These are phyloP conservation scores for Oxystoma pomonae DNA, from an alignment of 2,888 invertebrate species.

Conservation along the genomic window DNA sequence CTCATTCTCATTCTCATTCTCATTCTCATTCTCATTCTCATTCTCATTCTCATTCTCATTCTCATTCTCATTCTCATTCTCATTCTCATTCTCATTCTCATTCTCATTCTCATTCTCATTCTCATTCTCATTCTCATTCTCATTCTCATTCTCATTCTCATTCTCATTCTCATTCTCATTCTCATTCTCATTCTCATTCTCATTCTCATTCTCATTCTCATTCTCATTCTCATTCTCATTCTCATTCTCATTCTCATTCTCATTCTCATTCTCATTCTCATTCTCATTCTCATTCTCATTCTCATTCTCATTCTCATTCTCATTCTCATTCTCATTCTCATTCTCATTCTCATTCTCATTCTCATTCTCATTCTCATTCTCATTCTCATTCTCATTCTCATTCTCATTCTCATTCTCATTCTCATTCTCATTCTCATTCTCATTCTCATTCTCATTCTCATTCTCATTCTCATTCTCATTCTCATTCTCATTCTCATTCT, in stretches of 20 bases:
- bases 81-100: not conserved
- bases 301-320: not conserved
- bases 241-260: not conserved
- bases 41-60: not conserved
- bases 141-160: not conserved
- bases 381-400: not conserved
- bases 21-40: not conserved
- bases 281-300: not conserved
- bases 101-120: not conserved
- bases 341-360: not conserved
- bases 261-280: not conserved
- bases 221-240: not conserved
- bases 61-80: not conserved
- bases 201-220: not conserved
- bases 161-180: not conserved
- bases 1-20: not conserved
- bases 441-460: not conserved
- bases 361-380: not conserved
- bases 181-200: not conserved
- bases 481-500: not conserved
- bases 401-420: not conserved
- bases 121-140: not conserved
- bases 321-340: not conserved
- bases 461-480: not conserved
- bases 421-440: not conserved